These are phyloP conservation scores for Montipora foliosa DNA, from an alignment of 64 coral and sea anemone species.

Conservation along the genomic window DNA sequence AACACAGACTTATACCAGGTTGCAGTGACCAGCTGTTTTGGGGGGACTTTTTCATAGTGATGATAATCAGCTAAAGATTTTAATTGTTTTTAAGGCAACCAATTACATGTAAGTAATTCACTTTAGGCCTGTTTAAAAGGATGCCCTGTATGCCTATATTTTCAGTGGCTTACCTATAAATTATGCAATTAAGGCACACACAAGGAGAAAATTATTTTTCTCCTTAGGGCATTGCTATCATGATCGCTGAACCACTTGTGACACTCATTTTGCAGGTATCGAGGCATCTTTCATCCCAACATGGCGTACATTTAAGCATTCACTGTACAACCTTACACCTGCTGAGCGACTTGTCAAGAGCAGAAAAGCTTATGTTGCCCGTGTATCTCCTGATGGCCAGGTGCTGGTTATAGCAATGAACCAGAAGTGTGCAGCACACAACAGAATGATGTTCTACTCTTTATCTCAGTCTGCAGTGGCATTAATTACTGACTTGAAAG, in stretches of 20 bases:
- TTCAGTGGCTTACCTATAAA: too few relatives aligned
- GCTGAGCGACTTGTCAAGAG: conserved; percentile 79
- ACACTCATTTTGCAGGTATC: not conserved
- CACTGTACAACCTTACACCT: conserved; percentile 79
- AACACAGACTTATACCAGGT: not conserved
- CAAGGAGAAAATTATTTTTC: too few relatives aligned
- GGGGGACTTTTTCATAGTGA: too few relatives aligned
- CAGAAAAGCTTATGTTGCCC: conserved; percentile 72
- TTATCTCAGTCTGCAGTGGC: conserved; percentile 72
- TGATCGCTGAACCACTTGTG: too few relatives aligned
- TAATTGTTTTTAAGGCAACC: too few relatives aligned
- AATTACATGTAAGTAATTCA: too few relatives aligned
- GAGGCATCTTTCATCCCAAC: conserved; percentile 73
- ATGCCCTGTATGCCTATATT: too few relatives aligned
- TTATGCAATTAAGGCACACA: too few relatives aligned
- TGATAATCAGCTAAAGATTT: too few relatives aligned
- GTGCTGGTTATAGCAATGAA: conserved; percentile 89
- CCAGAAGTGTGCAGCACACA: conserved; percentile 84
- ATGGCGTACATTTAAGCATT: conserved; percentile 80
- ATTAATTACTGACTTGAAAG: conserved; percentile 84
- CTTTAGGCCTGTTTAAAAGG: too few relatives aligned
- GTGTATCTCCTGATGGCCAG: conserved; percentile 83
- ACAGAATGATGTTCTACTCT: conserved; percentile 93
- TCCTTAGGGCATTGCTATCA: too few relatives aligned
- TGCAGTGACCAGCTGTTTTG: not conserved